Evolutionary conservation across 2,113 vertebrate genomes (phyloP).

Genomic region (Delphinapterus leucas): DNA sequence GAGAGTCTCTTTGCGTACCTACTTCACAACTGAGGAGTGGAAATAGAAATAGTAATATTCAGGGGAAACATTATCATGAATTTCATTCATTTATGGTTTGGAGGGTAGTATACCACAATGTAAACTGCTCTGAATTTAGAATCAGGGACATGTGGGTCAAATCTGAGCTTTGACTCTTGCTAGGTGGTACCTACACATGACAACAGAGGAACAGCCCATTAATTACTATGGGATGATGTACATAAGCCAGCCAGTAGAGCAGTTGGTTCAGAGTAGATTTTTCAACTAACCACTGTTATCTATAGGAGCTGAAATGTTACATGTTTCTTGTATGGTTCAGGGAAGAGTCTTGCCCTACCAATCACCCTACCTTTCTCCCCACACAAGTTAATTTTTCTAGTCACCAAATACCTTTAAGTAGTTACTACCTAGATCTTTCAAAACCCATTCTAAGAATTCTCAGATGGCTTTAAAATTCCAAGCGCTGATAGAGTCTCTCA

Average conservation of each 20-base stretch:
- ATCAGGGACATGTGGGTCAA: background rate
- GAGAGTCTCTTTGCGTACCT: background rate
- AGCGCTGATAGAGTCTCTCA: background rate
- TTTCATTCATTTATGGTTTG: background rate
- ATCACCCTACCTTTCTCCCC: background rate
- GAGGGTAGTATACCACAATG: background rate
- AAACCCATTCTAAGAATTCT: background rate
- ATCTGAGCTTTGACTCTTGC: background rate
- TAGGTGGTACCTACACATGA: background rate
- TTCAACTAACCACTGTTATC: background rate
- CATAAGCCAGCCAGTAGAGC: background rate
- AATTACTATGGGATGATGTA: background rate
- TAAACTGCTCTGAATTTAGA: background rate
- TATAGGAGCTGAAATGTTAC: background rate
- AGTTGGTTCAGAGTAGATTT: background rate
- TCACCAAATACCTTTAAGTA: background rate
- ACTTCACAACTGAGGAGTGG: background rate
- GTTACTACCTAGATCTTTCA: constrained; percentile 18
- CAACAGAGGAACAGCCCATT: background rate
- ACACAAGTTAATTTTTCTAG: background rate
- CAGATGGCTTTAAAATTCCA: background rate
- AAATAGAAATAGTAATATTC: background rate
- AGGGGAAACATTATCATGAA: background rate
- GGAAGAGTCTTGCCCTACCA: background rate
- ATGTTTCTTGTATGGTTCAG: background rate